A percentile compares a stretch with the other conserved stretches of the same genome.
phyloP scores from a whole-genome alignment of 2,888 invertebrate genomes.

The Kryphioiulus occultus region DNA sequence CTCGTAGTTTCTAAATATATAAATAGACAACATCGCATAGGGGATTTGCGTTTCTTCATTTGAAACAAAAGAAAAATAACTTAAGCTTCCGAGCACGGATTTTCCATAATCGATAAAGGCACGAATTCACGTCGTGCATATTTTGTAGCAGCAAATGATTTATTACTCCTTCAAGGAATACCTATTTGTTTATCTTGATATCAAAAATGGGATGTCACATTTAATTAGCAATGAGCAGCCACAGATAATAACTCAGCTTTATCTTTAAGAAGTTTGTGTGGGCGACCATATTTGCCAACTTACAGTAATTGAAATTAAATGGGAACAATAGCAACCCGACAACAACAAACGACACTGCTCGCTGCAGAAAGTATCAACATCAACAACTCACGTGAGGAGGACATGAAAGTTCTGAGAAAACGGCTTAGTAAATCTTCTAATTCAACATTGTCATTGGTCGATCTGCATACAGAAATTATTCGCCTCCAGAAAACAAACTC shows the following conservation, averaged over 20 bases:
- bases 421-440: too few species aligned
- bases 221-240: constrained; percentile 26
- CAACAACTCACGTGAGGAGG: too few species aligned
- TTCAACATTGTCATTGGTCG: too few species aligned
- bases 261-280: background rate
- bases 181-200: constrained; percentile 20
- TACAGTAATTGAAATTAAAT: background rate
- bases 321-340: background rate
- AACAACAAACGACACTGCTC: background rate
- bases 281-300: background rate
- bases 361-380: too few species aligned
- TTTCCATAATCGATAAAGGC: background rate
- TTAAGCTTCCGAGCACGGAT: background rate
- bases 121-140: background rate
- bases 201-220: constrained; percentile 20
- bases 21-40: background rate
- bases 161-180: background rate
- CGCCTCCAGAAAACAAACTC: too few species aligned
- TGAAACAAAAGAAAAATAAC: background rate
- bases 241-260: background rate
- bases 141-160: background rate
- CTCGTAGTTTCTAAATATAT: background rate
- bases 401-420: too few species aligned
- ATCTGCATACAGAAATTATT: too few species aligned
- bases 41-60: constrained; percentile 17